phyloP scores from a whole-genome alignment of 2,888 invertebrate species.

The Gnatocerus cornutus region DNA sequence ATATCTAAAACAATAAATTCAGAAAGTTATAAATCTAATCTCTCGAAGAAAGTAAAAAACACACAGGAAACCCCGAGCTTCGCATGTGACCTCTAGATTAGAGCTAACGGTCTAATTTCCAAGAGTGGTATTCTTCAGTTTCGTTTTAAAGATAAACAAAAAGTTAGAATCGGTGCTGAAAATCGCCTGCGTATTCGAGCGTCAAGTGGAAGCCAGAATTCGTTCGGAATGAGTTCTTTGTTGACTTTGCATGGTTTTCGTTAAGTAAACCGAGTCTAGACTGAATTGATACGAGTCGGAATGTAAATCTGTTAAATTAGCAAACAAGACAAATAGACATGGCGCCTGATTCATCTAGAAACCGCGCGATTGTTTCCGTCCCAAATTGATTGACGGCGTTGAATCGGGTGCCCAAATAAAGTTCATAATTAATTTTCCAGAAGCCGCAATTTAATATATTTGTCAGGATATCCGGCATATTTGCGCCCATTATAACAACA shows the following conservation, averaged over 20 bases:
- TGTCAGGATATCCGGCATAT: conserved; percentile 43
- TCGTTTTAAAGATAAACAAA: conserved; percentile 43
- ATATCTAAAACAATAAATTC: conserved; percentile 52
- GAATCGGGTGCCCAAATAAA: conserved; percentile 42
- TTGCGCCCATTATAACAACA: conserved; percentile 31
- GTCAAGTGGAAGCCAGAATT: conserved; percentile 41
- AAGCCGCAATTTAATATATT: conserved; percentile 39
- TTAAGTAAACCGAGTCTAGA: conserved; percentile 51
- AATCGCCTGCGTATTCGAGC: conserved; percentile 42
- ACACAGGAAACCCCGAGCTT: conserved; percentile 12
- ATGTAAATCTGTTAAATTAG: conserved; percentile 61
- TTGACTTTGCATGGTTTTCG: conserved; percentile 54
- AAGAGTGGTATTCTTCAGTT: conserved; percentile 17
- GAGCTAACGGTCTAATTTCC: conserved; percentile 28
- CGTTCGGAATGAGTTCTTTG: conserved; percentile 54
- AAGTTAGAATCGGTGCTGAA: conserved; percentile 36
- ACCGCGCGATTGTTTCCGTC: conserved; percentile 38
- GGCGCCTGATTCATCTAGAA: conserved; percentile 48
- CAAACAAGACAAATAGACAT: conserved; percentile 59
- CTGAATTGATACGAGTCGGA: conserved; percentile 57
- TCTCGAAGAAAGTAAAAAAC: conserved; percentile 36
- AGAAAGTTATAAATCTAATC: conserved; percentile 50
- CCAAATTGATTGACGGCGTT: conserved; percentile 37
- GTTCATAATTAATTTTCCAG: conserved; percentile 44
- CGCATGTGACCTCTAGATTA: conserved; percentile 33